Conservation (phyloP, 2,797 vertebrate species). For the Molossus molossus region DNA sequence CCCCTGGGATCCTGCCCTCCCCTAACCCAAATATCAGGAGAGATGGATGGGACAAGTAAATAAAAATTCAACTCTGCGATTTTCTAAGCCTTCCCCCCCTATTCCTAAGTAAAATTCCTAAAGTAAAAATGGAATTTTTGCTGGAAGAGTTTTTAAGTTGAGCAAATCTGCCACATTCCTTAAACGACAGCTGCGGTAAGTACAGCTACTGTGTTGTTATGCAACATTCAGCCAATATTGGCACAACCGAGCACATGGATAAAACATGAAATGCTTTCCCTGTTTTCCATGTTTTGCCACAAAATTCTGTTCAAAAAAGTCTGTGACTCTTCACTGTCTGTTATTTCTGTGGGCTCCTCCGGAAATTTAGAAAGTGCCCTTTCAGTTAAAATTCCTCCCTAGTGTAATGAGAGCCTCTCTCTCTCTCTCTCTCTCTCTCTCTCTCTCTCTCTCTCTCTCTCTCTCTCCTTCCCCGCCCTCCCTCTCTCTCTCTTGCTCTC, state of each 20-base stretch:
- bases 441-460: neutral
- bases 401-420: neutral
- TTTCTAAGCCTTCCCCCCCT: slow-evolving; percentile 63
- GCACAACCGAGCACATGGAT: slow-evolving; percentile 83
- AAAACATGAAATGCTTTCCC: slow-evolving; percentile 83
- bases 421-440: neutral
- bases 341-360: slow-evolving; percentile 80
- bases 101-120: slow-evolving; percentile 80
- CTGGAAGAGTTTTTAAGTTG: slow-evolving; percentile 79
- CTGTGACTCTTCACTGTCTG: slow-evolving; percentile 79
- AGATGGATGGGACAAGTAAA: neutral
- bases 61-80: neutral
- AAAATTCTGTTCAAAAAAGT: slow-evolving; percentile 81
- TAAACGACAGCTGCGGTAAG: slow-evolving; percentile 84
- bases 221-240: slow-evolving; percentile 84
- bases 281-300: slow-evolving; percentile 83
- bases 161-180: slow-evolving; percentile 85
- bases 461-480: too few species aligned
- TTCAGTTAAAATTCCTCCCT: slow-evolving; percentile 62
- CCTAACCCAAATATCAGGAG: neutral
- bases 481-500: neutral
- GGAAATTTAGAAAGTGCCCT: slow-evolving; percentile 67
- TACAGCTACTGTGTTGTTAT: slow-evolving; percentile 82
- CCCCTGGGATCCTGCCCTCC: neutral
- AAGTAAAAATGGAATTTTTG: slow-evolving; percentile 79